Percentiles rank a stretch among this genome's conserved stretches.
phyloP scores from a whole-genome alignment of 92 coral and sea anemone species.

The Umimayanthus chanpuru region DNA sequence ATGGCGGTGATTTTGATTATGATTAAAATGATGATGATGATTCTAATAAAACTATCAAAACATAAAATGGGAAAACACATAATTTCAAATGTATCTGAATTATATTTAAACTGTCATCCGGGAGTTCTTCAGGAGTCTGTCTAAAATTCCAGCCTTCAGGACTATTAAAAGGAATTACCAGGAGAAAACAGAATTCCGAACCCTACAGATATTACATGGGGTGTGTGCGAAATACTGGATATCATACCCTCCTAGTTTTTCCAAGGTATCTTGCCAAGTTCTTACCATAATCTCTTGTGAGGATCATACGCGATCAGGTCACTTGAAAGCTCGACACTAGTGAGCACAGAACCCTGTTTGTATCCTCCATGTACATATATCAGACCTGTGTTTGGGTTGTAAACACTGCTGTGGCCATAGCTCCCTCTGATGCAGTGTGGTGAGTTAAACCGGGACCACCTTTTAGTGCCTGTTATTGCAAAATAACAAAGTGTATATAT shows the following conservation, averaged over 20 bases:
- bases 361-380: slow-evolving; percentile 89
- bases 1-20: not conserved
- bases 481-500: too few relatives aligned
- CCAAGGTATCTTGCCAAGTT: not conserved
- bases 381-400: slow-evolving; percentile 61
- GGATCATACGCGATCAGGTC: slow-evolving; percentile 73
- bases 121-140: too few relatives aligned
- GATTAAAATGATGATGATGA: not conserved
- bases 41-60: not conserved
- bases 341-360: not conserved
- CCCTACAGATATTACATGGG: too few relatives aligned
- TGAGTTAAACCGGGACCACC: slow-evolving; percentile 15
- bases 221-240: too few relatives aligned
- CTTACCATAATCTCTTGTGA: slow-evolving; percentile 70
- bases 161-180: too few relatives aligned
- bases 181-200: too few relatives aligned
- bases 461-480: not conserved
- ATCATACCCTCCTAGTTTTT: too few relatives aligned
- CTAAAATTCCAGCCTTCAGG: too few relatives aligned
- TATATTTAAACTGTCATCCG: too few relatives aligned
- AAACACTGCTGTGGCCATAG: slow-evolving; percentile 90
- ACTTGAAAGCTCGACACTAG: slow-evolving; percentile 41
- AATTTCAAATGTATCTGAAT: too few relatives aligned
- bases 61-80: too few relatives aligned
- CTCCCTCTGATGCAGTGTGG: slow-evolving; percentile 54